These are phyloP conservation scores for Protobothrops flavoviridis DNA, from an alignment of 2,113 vertebrate genomes.

Conservation along the genomic window DNA sequence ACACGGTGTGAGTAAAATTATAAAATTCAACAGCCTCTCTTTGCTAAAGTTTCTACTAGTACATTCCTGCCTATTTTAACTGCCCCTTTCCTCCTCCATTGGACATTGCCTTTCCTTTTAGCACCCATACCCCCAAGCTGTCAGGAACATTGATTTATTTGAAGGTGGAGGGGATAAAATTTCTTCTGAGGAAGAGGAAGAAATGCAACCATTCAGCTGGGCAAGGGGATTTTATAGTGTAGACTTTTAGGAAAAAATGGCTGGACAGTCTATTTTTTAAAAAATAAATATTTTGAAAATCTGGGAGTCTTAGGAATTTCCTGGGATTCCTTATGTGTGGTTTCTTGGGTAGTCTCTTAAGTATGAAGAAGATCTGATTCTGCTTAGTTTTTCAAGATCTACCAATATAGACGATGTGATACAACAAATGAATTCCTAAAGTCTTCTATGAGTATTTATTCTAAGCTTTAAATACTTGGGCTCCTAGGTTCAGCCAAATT, in stretches of 20 bases:
- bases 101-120: background rate
- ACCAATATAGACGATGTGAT: background rate
- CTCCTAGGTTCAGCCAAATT: background rate
- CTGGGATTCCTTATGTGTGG: background rate
- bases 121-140: background rate
- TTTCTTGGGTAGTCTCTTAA: background rate
- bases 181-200: background rate
- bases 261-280: background rate
- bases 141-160: background rate
- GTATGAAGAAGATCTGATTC: background rate
- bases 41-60: background rate
- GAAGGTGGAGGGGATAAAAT: background rate
- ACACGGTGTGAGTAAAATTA: background rate
- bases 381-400: background rate
- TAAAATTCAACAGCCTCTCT: background rate
- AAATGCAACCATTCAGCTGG: background rate
- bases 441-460: background rate
- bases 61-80: background rate
- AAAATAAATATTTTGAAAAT: background rate
- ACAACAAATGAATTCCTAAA: background rate
- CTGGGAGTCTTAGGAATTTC: background rate
- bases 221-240: background rate
- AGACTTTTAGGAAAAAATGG: background rate
- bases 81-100: background rate
- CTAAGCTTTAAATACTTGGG: background rate